Conservation (phyloP, 2,113 vertebrate species). For the Cricetomys ansorgei region DNA sequence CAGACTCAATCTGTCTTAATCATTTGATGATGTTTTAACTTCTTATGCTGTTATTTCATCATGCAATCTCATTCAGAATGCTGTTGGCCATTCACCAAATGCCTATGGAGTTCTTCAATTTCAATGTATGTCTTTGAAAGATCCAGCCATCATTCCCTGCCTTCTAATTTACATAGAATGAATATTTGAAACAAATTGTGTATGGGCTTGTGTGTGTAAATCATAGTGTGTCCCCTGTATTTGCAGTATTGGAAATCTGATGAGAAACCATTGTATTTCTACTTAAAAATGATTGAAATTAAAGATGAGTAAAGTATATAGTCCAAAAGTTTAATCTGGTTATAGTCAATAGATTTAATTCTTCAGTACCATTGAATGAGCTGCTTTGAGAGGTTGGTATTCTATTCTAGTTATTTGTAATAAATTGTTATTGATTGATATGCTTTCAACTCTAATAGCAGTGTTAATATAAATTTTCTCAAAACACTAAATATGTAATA, state of each 20-base stretch:
- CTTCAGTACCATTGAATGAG: background rate
- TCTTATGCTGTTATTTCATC: background rate
- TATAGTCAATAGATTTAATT: background rate
- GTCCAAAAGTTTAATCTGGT: background rate
- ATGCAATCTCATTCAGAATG: background rate
- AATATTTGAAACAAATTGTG: background rate
- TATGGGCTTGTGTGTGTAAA: background rate
- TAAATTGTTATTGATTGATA: background rate
- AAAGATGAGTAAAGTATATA: background rate
- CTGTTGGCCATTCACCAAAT: background rate
- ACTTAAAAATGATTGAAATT: background rate
- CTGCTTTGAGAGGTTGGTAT: background rate
- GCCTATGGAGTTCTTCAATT: background rate
- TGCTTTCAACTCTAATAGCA: background rate
- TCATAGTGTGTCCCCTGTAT: background rate
- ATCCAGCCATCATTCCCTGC: background rate
- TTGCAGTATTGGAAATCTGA: background rate
- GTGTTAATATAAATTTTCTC: slow-evolving; percentile 11
- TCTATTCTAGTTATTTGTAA: slow-evolving; percentile 30
- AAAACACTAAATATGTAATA: background rate
- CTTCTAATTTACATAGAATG: background rate
- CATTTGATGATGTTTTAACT: background rate
- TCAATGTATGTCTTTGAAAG: background rate
- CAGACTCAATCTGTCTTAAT: background rate
- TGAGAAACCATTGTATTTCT: background rate